Evolutionary conservation across 2,888 invertebrate genomes (phyloP).

Genomic region (Drosophila robusta): DNA sequence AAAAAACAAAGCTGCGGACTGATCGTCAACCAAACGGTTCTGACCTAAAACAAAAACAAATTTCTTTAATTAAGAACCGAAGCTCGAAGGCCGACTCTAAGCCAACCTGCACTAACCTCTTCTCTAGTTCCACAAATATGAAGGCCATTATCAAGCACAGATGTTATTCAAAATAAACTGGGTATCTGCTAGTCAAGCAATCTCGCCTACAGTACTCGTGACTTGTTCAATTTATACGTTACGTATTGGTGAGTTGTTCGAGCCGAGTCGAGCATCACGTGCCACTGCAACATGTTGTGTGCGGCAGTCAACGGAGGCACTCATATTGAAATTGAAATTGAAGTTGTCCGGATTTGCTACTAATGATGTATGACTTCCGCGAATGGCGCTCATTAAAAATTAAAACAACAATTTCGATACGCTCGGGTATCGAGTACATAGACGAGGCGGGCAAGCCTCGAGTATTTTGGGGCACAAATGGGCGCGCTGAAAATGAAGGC

Average conservation of each 20-base stretch:
- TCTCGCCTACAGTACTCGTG: neutral
- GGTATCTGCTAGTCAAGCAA: neutral
- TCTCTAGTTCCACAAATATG: too few relatives aligned
- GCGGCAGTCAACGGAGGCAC: neutral
- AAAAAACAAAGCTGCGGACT: too few relatives aligned
- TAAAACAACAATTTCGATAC: slow-evolving; percentile 61
- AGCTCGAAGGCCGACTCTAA: too few relatives aligned
- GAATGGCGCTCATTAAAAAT: slow-evolving; percentile 73
- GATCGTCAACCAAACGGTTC: too few relatives aligned
- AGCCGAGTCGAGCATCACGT: slow-evolving; percentile 41
- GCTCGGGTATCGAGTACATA: slow-evolving; percentile 17
- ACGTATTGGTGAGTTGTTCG: slow-evolving; percentile 8
- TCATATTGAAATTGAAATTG: slow-evolving; percentile 57
- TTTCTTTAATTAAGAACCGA: too few relatives aligned
- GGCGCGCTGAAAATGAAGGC: slow-evolving; percentile 24
- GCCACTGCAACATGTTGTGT: slow-evolving; percentile 34
- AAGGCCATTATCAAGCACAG: too few relatives aligned
- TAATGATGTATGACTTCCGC: slow-evolving; percentile 79
- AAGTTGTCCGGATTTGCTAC: slow-evolving; percentile 73
- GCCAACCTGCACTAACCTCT: too few relatives aligned
- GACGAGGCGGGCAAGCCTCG: neutral
- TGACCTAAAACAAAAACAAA: too few relatives aligned
- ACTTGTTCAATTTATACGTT: slow-evolving; percentile 69
- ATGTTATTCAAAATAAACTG: neutral
- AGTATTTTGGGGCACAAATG: slow-evolving; percentile 19